Conservation (phyloP, 2,113 vertebrate species). For the Cochlearius cochlearius region DNA sequence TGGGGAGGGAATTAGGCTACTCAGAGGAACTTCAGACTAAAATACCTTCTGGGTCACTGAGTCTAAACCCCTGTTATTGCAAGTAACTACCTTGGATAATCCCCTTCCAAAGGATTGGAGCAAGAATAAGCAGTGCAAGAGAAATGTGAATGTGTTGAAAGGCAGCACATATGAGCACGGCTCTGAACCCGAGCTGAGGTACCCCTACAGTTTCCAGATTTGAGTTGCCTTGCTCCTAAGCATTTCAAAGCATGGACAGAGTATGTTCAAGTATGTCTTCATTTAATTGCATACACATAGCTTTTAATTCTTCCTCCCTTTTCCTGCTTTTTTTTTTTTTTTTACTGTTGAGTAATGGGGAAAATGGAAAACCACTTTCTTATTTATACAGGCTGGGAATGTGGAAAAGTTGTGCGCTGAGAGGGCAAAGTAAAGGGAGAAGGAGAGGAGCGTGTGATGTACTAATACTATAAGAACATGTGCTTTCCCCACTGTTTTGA, state of each 20-base stretch:
- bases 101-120: neutral
- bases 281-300: neutral
- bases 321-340: neutral
- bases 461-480: neutral
- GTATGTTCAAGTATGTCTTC: neutral
- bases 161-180: rapidly evolving
- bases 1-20: neutral
- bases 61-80: neutral
- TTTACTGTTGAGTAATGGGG: neutral
- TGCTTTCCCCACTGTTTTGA: neutral
- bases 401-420: neutral
- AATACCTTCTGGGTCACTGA: neutral
- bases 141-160: neutral
- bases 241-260: neutral
- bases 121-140: neutral
- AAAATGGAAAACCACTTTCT: neutral
- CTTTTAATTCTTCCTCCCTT: neutral
- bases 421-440: neutral
- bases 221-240: neutral
- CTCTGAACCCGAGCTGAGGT: neutral
- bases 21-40: neutral
- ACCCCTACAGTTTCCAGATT: neutral
- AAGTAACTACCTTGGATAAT: neutral
- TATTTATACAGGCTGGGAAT: neutral
- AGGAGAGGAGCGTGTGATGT: neutral